A percentile compares a stretch with the other conserved stretches of the same genome.
These are phyloP conservation scores for Zootoca vivipara DNA, from an alignment of 2,113 vertebrate genomes.

Conservation along the genomic window DNA sequence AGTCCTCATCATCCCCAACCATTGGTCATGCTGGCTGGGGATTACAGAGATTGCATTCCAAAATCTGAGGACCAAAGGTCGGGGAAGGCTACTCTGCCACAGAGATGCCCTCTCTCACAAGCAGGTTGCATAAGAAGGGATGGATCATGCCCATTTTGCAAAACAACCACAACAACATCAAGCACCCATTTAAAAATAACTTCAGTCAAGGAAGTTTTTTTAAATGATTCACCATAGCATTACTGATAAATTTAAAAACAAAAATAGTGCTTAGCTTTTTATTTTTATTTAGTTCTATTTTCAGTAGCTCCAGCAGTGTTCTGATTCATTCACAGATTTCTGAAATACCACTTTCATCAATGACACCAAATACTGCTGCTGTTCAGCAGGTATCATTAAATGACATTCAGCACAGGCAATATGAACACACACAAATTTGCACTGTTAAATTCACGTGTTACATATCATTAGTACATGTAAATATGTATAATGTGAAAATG, in stretches of 20 bases:
- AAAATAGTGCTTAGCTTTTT: conserved; percentile 27
- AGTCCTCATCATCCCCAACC: not conserved
- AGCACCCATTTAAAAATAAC: not conserved
- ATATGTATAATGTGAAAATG: too few relatives aligned
- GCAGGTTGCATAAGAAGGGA: not conserved
- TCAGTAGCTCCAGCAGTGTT: conserved; percentile 26
- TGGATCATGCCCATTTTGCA: not conserved
- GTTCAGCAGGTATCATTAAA: conserved; percentile 34
- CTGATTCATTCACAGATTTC: conserved; percentile 7
- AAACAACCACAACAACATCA: not conserved
- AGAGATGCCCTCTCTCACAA: not conserved
- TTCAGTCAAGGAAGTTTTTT: accelerated
- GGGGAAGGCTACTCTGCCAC: not conserved
- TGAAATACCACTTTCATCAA: conserved; percentile 28
- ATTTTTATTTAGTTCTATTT: conserved; percentile 39
- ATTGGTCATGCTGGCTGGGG: not conserved
- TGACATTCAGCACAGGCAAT: conserved; percentile 20
- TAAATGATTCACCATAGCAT: not conserved
- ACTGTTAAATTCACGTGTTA: not conserved
- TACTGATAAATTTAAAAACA: conserved; percentile 13
- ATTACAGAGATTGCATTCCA: not conserved
- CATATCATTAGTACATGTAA: not conserved
- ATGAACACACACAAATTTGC: conserved; percentile 3
- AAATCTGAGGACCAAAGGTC: not conserved
- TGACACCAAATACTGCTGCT: not conserved